phyloP scores from a whole-genome alignment of 2,113 vertebrate genomes.

The Hydrochoerus hydrochaeris region DNA sequence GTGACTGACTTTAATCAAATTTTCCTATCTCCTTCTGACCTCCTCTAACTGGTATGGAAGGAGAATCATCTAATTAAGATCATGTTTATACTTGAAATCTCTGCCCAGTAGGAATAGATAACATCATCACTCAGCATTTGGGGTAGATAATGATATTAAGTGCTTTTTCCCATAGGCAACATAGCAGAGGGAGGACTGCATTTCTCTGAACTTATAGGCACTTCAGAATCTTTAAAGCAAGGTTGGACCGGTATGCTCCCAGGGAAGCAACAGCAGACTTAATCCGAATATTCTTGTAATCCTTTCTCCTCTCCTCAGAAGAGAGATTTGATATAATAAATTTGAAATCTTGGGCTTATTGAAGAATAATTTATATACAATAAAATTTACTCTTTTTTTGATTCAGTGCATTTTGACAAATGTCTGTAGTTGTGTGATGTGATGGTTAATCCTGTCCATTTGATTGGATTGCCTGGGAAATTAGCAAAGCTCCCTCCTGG shows the following conservation, averaged over 20 bases:
- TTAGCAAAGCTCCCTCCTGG: not conserved
- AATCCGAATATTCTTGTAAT: not conserved
- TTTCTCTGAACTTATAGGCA: not conserved
- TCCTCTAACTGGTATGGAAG: not conserved
- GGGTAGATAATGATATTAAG: slow-evolving; percentile 16
- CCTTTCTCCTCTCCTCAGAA: not conserved
- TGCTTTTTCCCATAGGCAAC: not conserved
- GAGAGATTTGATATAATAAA: not conserved
- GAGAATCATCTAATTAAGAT: slow-evolving; percentile 66
- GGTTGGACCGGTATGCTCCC: not conserved
- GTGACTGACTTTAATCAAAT: slow-evolving; percentile 59
- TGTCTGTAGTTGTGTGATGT: not conserved
- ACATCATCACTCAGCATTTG: slow-evolving; percentile 25
- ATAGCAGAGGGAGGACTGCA: not conserved
- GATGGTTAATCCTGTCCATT: not conserved
- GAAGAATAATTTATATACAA: not conserved
- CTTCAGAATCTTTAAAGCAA: not conserved
- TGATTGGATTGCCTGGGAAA: not conserved
- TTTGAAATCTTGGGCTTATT: not conserved
- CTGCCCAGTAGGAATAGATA: slow-evolving; percentile 40
- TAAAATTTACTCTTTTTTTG: not conserved
- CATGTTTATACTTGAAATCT: slow-evolving; percentile 45
- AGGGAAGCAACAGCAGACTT: not conserved
- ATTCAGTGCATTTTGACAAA: not conserved
- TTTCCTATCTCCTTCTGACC: slow-evolving; percentile 34